These are phyloP conservation scores for Temnopleurus reevesii DNA, from an alignment of 53 echinoderm and acorn worm genomes.

Conservation along the genomic window DNA sequence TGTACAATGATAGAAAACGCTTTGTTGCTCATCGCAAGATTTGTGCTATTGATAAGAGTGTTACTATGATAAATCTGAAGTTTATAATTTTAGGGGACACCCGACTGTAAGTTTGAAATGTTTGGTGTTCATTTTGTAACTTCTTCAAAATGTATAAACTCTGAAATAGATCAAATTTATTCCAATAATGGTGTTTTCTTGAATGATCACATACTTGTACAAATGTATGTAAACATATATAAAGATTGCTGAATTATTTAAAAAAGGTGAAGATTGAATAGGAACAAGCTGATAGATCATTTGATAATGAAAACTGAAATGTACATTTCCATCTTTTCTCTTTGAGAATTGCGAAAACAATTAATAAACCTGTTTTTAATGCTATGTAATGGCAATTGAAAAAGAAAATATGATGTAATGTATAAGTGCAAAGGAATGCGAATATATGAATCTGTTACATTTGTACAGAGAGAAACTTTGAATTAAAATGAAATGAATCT, in stretches of 20 bases:
- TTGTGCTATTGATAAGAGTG: too few species aligned
- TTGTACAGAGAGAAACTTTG: conserved; percentile 53
- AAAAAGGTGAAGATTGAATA: neutral
- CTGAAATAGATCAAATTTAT: neutral
- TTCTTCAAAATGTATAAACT: too few species aligned
- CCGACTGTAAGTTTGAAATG: too few species aligned
- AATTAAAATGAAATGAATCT: conserved; percentile 27
- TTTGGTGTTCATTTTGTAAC: too few species aligned
- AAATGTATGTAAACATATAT: neutral
- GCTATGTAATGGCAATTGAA: conserved; percentile 10
- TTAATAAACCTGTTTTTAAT: neutral
- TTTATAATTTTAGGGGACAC: too few species aligned
- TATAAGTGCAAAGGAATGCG: neutral
- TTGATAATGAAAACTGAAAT: neutral
- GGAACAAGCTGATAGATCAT: neutral
- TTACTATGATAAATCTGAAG: too few species aligned
- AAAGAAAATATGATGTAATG: neutral
- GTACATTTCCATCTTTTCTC: conserved; percentile 2
- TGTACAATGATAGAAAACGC: too few species aligned
- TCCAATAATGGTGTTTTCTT: neutral
- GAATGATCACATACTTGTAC: neutral
- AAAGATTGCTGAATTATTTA: neutral
- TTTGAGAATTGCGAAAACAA: neutral
- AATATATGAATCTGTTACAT: conserved; percentile 49
- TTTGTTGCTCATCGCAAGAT: too few species aligned